Evolutionary conservation across 1,140 invertebrate species (phyloP), one percentile per base, ranked within the genome.

Genomic region (Apis laboriosa): DNA sequence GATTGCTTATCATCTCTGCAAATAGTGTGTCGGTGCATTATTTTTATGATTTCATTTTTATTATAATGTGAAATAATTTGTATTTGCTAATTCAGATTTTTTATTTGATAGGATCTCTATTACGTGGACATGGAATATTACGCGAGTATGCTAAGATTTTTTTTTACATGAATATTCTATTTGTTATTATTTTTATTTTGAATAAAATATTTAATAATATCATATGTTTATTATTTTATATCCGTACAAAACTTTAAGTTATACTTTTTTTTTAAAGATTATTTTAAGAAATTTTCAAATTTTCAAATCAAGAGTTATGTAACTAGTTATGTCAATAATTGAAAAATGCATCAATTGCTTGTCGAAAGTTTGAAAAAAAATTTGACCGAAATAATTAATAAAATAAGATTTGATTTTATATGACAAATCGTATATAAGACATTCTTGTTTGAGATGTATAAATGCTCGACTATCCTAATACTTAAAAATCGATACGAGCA

Each of bases 1-100:
- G 61, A 61, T 80, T 53, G 72, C 72, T 80, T 80, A 80, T 75
- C 79, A 53, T 53, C 9, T 66, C 71, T 73, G 61, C 24, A 76
- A 81, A 81, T 67, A 76, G 53, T 63, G 53, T 21, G 51, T n/a
- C 61, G 34, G 67, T 80, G 51, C 53, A 80, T 60, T 63, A 72
- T 75, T 75, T 75, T 66, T 80, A 70, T 49, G 73, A 53, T 43
- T 55, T 28, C 53, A 9, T 1, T 12, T 80, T 19, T 53, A 55
- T 80, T 56, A 43, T 19, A 19, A 43, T 12, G 28, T 34, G 17
- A 15, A 15, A 12, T 34, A 4, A 43, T 43, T 66, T 66, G 19
- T 43, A 17, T 43, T 66, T 21, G 17, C 7, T 19, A 56, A 17
- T 17, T 56, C 53, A 13, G 12, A 55, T 55, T 12, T 55, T 13